phyloP scores from a whole-genome alignment of 2,113 vertebrate species.

The Anser cygnoides region DNA sequence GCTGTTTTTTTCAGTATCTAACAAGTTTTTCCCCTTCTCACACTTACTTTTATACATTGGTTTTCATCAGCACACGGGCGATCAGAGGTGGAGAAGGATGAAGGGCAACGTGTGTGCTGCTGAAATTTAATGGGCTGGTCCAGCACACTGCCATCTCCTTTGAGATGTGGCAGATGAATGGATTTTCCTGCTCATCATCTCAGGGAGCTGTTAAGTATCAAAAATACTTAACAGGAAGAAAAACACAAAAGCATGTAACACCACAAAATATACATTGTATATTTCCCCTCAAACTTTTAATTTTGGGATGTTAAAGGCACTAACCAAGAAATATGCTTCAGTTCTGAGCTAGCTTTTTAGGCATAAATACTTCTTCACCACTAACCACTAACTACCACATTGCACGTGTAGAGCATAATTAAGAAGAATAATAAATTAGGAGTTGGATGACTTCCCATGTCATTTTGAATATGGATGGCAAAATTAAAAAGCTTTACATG shows the following conservation, averaged over 20 bases:
- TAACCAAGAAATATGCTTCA: neutral
- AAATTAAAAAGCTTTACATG: neutral
- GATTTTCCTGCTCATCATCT: constrained; percentile 12
- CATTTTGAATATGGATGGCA: neutral
- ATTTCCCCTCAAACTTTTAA: neutral
- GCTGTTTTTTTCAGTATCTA: neutral
- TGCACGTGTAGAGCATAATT: neutral
- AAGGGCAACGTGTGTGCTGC: constrained; percentile 8
- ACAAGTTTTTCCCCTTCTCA: neutral
- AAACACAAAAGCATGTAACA: neutral
- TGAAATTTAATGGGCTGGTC: constrained; percentile 7
- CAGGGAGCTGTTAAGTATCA: neutral
- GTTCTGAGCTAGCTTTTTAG: neutral
- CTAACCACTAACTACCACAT: constrained; percentile 20
- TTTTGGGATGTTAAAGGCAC: neutral
- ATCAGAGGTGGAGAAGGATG: neutral
- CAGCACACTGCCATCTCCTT: neutral
- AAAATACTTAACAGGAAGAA: neutral
- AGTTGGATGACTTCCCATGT: neutral
- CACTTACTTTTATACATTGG: neutral
- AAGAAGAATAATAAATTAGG: constrained; percentile 13
- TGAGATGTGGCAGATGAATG: neutral
- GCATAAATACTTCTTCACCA: neutral
- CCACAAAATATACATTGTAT: neutral
- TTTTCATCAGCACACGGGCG: neutral